Base-by-base conservation (phyloP, 2,797 vertebrate species). In the Luscinia luscinia region DNA sequence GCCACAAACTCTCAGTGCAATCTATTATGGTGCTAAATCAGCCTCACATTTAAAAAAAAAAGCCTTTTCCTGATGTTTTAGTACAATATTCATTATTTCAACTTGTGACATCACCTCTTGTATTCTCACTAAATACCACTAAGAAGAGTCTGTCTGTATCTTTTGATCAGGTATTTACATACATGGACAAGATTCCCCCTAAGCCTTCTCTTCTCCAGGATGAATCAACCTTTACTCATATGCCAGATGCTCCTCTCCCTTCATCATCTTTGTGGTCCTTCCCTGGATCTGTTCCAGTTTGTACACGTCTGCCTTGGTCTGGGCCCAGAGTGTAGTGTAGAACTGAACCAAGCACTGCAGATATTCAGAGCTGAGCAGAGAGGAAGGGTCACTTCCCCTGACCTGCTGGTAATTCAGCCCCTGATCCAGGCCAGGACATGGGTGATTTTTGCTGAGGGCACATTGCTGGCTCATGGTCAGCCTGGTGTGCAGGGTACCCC, bases 41-140 rank as follows among this genome's bases (percentile, higher is more conserved):
- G 7, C 1, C 3, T 38, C 22, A 48, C 2, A 14, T 32, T n/a
- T 34, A 75, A 55, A 68, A 63, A 63, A 46, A 40, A 63, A 48
- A 40, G 4, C 0, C 15, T 52, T 87, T 55, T 75, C 28, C 36
- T 40, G 11, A 9, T 46, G 7, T 70, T 80, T 51, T 59, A 74
- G 27, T 5, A 40, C 57, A 87, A 30, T 63, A 64, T 64, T 61
- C 43, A 80, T 1, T 45, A 55, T 45, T 83, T 87, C 24, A 48
- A 0, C 73, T 72, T 79, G 12, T 68, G 28, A 17, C 12, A 26
- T 40, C 1, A 0, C 12, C 8, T 81, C 41, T 38, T 48, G 16
- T 45, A 17, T 26, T 82, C 9, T 68, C 26, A 58, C 38, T 34
- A 54, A 27, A n/a, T 36, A 49, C 4, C 41, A 52, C 20, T 30